Evolutionary conservation across 2,113 vertebrate genomes (phyloP).

Genomic region (Antigone vipio): DNA sequence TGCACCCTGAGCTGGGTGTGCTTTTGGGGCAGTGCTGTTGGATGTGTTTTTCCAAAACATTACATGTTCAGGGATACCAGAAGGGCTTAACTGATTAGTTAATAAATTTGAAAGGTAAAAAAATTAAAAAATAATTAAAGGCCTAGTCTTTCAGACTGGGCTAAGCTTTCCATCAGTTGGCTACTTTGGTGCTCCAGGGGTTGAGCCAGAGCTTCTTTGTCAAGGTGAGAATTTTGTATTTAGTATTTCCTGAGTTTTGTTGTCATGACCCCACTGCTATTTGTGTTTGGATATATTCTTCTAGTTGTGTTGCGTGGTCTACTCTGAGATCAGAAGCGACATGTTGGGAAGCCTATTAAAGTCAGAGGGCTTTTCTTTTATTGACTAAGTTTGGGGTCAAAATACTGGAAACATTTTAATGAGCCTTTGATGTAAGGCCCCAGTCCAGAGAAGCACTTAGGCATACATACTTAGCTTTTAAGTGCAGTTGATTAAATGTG

Average conservation of each 20-base stretch:
- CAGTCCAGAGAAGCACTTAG: background rate
- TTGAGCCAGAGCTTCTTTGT: background rate
- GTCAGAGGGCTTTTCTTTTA: background rate
- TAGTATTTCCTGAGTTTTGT: background rate
- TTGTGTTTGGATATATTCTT: background rate
- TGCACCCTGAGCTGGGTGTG: background rate
- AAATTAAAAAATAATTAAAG: background rate
- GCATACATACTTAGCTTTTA: background rate
- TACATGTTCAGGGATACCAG: background rate
- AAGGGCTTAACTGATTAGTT: background rate
- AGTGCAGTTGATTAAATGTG: background rate
- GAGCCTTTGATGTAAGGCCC: background rate
- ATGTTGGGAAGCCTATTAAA: background rate
- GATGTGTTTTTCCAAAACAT: background rate
- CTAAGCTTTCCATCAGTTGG: background rate
- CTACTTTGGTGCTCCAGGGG: background rate
- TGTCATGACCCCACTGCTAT: background rate
- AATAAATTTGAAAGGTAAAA: background rate
- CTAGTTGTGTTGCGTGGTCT: background rate
- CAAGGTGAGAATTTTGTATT: background rate
- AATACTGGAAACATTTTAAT: background rate
- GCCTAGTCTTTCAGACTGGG: background rate
- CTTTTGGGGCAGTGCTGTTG: background rate
- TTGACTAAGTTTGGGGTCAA: background rate
- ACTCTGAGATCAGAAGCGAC: background rate